Percentiles rank a stretch among this genome's conserved stretches.
Evolutionary conservation across 2,113 vertebrate species (phyloP).

Genomic region (Hippolais icterina): DNA sequence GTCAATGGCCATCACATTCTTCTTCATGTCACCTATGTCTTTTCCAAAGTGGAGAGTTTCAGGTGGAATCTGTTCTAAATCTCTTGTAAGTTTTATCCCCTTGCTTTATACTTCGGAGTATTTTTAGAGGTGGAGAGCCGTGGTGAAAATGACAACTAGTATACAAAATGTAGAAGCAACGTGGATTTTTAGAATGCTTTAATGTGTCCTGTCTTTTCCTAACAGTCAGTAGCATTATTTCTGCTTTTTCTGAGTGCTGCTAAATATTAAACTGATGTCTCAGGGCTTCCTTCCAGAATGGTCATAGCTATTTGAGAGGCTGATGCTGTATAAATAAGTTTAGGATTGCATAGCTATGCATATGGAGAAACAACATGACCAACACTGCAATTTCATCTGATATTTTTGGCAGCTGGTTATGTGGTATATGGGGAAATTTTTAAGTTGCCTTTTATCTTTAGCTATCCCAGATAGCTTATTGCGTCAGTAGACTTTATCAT

Average conservation of each 20-base stretch:
- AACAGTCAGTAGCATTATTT: background rate
- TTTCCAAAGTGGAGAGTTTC: background rate
- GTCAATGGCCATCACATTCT: background rate
- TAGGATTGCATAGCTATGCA: background rate
- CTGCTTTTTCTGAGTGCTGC: background rate
- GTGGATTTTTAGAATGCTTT: background rate
- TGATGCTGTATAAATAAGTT: background rate
- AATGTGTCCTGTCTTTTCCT: background rate
- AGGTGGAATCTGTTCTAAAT: background rate
- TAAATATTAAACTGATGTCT: background rate
- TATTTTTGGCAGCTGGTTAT: background rate
- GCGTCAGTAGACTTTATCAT: background rate
- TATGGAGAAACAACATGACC: background rate
- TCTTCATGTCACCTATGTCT: background rate
- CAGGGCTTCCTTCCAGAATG: background rate
- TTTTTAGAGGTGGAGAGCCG: background rate
- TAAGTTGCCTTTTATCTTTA: slow-evolving; percentile 3
- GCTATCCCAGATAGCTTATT: background rate
- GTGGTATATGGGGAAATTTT: background rate
- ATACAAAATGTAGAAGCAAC: background rate
- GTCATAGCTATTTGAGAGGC: background rate
- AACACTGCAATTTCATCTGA: background rate
- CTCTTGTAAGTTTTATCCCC: background rate
- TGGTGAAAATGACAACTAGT: background rate
- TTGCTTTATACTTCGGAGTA: background rate